phyloP scores from a whole-genome alignment of 2,797 vertebrate genomes.

The Malacoraja senta region DNA sequence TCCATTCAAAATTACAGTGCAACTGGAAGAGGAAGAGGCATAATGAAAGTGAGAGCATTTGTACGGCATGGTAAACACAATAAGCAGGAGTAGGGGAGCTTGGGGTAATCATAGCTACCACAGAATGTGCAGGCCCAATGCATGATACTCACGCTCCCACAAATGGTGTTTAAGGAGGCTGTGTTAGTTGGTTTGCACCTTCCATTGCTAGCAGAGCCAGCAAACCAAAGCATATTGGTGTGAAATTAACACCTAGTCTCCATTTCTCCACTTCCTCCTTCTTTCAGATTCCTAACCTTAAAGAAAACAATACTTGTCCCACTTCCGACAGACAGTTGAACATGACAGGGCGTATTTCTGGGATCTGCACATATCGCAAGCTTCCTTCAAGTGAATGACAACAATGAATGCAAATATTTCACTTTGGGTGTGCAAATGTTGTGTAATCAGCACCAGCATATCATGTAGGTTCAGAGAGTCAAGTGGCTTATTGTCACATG shows the following conservation, averaged over 20 bases:
- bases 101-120: background rate
- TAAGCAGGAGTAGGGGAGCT: background rate
- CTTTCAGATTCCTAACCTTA: background rate
- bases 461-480: background rate
- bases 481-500: no score
- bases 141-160: background rate
- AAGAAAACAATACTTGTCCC: background rate
- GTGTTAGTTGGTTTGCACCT: background rate
- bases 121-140: background rate
- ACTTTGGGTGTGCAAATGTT: background rate
- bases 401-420: background rate
- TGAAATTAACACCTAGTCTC: background rate
- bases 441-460: background rate
- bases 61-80: background rate
- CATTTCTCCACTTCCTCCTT: background rate
- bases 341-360: background rate
- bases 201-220: background rate
- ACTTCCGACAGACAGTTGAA: background rate
- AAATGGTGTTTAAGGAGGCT: background rate
- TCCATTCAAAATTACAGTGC: background rate
- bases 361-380: background rate
- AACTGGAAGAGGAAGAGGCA: background rate
- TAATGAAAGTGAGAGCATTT: background rate
- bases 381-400: background rate
- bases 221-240: background rate